These are phyloP conservation scores for Ennomos erosarius DNA, from an alignment of 2,888 invertebrate species.

Conservation along the genomic window DNA sequence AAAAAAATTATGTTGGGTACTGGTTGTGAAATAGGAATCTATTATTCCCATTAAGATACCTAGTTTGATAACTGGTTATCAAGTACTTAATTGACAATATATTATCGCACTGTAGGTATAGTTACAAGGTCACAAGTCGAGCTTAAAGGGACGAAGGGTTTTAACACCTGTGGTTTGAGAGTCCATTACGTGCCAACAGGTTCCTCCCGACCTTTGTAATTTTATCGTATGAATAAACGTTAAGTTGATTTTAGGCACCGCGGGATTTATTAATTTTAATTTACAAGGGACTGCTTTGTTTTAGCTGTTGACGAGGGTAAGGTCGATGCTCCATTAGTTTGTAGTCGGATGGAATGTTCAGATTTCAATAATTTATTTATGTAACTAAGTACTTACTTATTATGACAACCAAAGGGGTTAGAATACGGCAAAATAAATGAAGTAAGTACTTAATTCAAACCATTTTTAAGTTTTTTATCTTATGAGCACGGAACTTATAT, in stretches of 20 bases:
- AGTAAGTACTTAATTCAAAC: too few relatives aligned
- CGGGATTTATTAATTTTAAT: constrained; percentile 38
- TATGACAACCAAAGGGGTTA: too few relatives aligned
- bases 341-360: constrained; percentile 19
- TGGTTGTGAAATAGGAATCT: too few relatives aligned
- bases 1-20: too few relatives aligned
- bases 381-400: not conserved
- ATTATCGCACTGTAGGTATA: not conserved
- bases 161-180: constrained; percentile 41
- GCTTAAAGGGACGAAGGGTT: constrained; percentile 28
- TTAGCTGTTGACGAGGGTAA: constrained; percentile 35
- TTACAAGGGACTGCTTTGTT: constrained; percentile 35
- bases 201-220: constrained; percentile 34
- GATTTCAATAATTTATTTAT: constrained; percentile 22
- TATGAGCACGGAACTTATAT: too few relatives aligned
- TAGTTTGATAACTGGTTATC: too few relatives aligned
- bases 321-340: constrained; percentile 30
- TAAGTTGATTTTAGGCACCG: constrained; percentile 20
- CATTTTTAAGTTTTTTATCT: too few relatives aligned
- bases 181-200: constrained; percentile 43
- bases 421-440: too few relatives aligned
- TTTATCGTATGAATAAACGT: constrained; percentile 16
- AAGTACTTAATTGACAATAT: too few relatives aligned
- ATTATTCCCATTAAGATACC: too few relatives aligned
- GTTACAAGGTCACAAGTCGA: not conserved